Evolutionary conservation across 2,888 invertebrate genomes (phyloP).

Genomic region (Charanyca ferruginea): DNA sequence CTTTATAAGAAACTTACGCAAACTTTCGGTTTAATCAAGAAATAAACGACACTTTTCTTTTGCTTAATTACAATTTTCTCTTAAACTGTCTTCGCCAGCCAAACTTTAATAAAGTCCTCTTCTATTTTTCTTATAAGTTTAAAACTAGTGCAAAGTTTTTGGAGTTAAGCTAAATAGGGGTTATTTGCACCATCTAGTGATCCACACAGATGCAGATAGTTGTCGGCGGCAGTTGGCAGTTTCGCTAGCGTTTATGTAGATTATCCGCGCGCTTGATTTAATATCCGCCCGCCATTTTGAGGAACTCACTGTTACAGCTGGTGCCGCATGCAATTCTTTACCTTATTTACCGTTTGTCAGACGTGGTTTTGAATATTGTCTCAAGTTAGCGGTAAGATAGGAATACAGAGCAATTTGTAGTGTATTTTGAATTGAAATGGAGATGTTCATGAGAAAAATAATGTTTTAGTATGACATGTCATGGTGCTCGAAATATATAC

Average conservation of each 20-base stretch:
- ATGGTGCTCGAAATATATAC: too few relatives aligned
- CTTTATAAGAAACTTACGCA: not conserved
- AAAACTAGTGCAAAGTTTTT: slow-evolving; percentile 14
- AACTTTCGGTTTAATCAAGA: not conserved
- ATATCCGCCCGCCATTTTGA: slow-evolving; percentile 58
- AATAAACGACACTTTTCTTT: slow-evolving; percentile 1
- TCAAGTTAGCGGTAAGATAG: not conserved
- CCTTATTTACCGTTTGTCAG: slow-evolving; percentile 30
- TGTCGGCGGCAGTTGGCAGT: slow-evolving; percentile 62
- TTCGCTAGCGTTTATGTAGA: slow-evolving; percentile 74
- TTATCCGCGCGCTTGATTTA: slow-evolving; percentile 70
- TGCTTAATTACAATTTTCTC: slow-evolving; percentile 4
- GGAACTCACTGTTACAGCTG: slow-evolving; percentile 29
- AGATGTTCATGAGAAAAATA: too few relatives aligned
- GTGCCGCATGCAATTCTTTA: slow-evolving; percentile 36
- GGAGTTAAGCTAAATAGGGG: slow-evolving; percentile 32
- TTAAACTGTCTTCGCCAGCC: slow-evolving; percentile 20
- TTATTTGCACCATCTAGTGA: slow-evolving; percentile 56
- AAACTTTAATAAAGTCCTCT: slow-evolving; percentile 13
- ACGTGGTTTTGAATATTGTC: slow-evolving; percentile 26
- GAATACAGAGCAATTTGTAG: not conserved
- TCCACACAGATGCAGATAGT: slow-evolving; percentile 33
- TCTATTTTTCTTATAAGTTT: slow-evolving; percentile 15
- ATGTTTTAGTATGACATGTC: not conserved
- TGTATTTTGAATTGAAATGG: not conserved